Evolutionary conservation across 2,113 vertebrate species (phyloP), one percentile per base, ranked within the genome.

Genomic region (Theropithecus gelada): DNA sequence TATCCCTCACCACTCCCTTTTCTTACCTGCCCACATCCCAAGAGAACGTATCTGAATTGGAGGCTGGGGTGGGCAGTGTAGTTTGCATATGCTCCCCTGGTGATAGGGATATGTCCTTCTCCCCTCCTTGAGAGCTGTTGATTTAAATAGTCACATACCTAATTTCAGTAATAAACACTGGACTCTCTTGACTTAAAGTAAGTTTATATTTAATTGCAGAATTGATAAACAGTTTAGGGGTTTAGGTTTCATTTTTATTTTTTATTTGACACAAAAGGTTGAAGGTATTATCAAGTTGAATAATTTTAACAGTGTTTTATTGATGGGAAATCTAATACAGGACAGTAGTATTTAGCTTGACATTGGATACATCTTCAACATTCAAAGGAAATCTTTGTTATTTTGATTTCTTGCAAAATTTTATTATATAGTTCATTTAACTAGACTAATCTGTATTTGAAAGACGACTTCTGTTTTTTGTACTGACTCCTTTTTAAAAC

Each of bases 201-300:
- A 75, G 68, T 84, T 92, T 93, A 55, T 32, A n/a, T 79, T 91
- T 89, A 85, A 43, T 86, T 95, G 79, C 23, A 88, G 75, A 85
- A 68, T 72, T 64, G 61, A 88, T 83, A 70, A 73, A 30, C 45
- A 76, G 88, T 98, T 84, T 84, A 86, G 75, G 87, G 48, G 85
- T 88, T 97, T 90, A 32, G 8, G 59, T 97, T 96, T 64, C 50
- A 79, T 59, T 84, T 90, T 73, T 86, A 40, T 84, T 45, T 88
- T 92, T 64, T 79, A 45, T 90, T 93, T 96, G 16, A 59, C 48
- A 86, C 8, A 78, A 59, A 90, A 40, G 23, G 35, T 72, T 64
- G 35, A 87, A 81, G 81, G 14, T 70, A 92, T 59, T 88, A 25
- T 83, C 57, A 88, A n/a, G n/a, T 61, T 95, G 52, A 40, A 11